Percentiles rank a stretch among this genome's conserved stretches.
Conservation (phyloP, 2,113 vertebrate genomes). For the Ptilorrhoa leucosticta region DNA sequence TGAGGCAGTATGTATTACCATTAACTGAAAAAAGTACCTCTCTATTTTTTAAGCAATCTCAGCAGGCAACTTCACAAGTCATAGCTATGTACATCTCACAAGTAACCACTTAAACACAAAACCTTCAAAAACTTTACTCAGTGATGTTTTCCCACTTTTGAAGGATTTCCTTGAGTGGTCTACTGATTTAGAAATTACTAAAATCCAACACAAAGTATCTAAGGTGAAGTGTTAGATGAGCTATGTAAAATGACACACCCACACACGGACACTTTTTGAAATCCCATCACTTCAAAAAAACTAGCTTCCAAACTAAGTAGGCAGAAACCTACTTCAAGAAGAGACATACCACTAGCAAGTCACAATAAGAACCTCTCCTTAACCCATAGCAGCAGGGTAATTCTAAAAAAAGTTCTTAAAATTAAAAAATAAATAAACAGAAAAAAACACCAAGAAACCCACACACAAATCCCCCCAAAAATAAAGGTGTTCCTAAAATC, state of each 20-base stretch:
- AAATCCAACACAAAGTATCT: neutral
- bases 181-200: neutral
- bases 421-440: neutral
- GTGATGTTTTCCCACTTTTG: neutral
- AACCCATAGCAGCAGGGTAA: neutral
- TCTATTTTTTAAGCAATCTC: neutral
- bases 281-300: neutral
- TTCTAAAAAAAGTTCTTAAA: neutral
- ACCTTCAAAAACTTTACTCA: neutral
- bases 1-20: neutral
- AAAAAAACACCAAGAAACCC: neutral
- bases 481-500: neutral
- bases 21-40: neutral
- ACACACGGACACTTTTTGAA: neutral
- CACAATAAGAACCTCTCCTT: neutral
- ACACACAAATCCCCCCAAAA: fast-evolving
- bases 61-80: neutral
- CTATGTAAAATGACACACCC: neutral
- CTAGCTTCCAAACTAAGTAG: neutral
- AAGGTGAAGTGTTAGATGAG: neutral
- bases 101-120: neutral
- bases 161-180: neutral
- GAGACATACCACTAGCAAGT: neutral
- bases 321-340: neutral
- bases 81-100: neutral